Base-by-base conservation (phyloP, 2,113 vertebrate species). In the Cephalopterus ornatus region DNA sequence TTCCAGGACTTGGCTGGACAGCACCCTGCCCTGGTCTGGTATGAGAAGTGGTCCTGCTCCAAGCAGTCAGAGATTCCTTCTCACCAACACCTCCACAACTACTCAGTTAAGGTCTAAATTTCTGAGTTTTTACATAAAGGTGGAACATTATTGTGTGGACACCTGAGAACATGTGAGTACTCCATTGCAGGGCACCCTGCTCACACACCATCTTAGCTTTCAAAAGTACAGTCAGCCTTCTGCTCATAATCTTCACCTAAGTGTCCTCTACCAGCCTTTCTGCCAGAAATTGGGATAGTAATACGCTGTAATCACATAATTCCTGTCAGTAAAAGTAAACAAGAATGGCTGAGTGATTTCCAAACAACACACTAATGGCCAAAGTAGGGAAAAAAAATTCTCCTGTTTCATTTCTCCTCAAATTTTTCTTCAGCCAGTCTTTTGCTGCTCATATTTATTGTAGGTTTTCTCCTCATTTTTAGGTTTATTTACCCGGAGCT, bases 251-350 rank as follows among this genome's bases (percentile, higher is more conserved):
- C 86, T 80, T n/a, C 80, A 93, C 68, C 73, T 91, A 89, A 96
- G 93, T 52, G 73, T 74, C 89, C 93, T 89, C 86, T 47, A 92
- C 84, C 71, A 84, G 84, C 80, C 47, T 41, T 91, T 63, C 89
- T 91, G 86, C 84, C 80, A 81, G 77, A 92, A 95, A 95, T 65
- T 91, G 86, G 91, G 86, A 71, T 52, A 49, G 61, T 95, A 95
- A 95, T 95, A 93, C 52, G 93, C 89, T 85, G 91, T 97, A 96
- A 95, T 97, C 91, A 87, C 94, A 81, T 95, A 93, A 96, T 92
- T 95, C 96, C 94, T 95, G 94, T 92, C 96, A 96, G 93, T 39
- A 96, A 96, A 95, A 95, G 93, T 92, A 97, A 97, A 97, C 94
- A 97, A 89, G 86, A 72, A 75, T 37, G 83, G 80, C 73, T 96